These are phyloP conservation scores for Orussus abietinus DNA, from an alignment of 1,140 invertebrate species.

Conservation along the genomic window DNA sequence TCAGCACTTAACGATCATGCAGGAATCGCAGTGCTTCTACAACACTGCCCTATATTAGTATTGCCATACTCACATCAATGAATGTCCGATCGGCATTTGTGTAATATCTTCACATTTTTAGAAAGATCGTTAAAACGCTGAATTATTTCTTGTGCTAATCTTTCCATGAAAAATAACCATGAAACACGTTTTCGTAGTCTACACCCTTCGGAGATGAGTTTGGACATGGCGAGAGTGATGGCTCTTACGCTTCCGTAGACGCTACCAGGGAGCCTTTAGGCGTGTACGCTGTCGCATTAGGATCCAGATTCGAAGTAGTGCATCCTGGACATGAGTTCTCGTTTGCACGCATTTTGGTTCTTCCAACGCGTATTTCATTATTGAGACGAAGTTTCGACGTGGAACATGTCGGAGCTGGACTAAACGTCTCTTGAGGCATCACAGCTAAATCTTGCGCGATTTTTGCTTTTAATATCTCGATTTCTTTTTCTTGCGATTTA, in stretches of 20 bases:
- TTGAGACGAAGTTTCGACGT: conserved; percentile 62
- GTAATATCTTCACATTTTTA: no score
- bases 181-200: conserved; percentile 33
- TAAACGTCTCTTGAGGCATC: conserved; percentile 74
- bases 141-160: no score
- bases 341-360: conserved; percentile 45
- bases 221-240: conserved; percentile 22
- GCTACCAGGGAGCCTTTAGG: conserved; percentile 66
- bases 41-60: no score
- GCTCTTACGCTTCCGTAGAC: conserved; percentile 57
- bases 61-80: no score
- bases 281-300: conserved; percentile 88
- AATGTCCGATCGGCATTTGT: no score
- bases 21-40: no score
- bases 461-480: conserved; percentile 84
- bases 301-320: conserved; percentile 73
- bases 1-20: no score
- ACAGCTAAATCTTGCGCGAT: conserved; percentile 88
- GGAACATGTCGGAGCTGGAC: conserved; percentile 45
- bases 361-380: conserved; percentile 45
- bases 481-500: conserved; percentile 81
- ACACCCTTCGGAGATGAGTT: conserved; percentile 25
- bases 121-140: no score
- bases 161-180: conserved; percentile 28
- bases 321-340: conserved; percentile 50